A percentile compares a stretch with the other conserved stretches of the same genome.
These are phyloP conservation scores for Strix aluco DNA, from an alignment of 2,113 vertebrate genomes.

Conservation along the genomic window DNA sequence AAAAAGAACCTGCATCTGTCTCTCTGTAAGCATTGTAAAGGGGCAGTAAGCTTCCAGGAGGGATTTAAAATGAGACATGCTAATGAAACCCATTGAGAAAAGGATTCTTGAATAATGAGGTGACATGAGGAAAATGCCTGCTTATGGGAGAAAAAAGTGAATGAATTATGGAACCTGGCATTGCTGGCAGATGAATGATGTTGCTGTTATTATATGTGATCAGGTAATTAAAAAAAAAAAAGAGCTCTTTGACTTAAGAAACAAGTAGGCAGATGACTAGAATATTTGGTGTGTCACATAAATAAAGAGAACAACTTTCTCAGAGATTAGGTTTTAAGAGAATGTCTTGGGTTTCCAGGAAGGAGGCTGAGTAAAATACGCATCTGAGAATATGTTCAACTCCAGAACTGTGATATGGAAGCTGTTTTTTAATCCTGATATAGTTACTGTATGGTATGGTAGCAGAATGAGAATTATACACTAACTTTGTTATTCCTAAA, in stretches of 20 bases:
- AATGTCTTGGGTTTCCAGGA: not conserved
- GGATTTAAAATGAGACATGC: not conserved
- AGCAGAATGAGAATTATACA: not conserved
- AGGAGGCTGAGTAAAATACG: not conserved
- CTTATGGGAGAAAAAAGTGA: not conserved
- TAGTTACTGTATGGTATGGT: not conserved
- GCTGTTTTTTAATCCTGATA: not conserved
- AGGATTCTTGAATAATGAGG: not conserved
- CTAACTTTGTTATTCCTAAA: conserved; percentile 25
- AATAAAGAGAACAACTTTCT: not conserved
- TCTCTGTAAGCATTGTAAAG: not conserved
- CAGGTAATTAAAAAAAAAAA: not conserved
- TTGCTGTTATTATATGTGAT: not conserved
- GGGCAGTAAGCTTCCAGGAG: not conserved
- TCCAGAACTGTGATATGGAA: not conserved
- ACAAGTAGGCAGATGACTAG: not conserved
- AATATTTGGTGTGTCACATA: not conserved
- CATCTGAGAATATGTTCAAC: not conserved
- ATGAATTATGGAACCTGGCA: not conserved
- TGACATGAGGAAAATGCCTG: not conserved
- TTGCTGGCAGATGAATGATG: not conserved
- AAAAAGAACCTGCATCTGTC: not conserved
- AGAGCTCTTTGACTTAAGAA: not conserved
- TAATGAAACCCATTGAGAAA: not conserved
- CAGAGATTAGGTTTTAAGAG: not conserved